Evolutionary conservation across 1,140 invertebrate genomes (phyloP).

Genomic region (Macrostomum lignano): DNA sequence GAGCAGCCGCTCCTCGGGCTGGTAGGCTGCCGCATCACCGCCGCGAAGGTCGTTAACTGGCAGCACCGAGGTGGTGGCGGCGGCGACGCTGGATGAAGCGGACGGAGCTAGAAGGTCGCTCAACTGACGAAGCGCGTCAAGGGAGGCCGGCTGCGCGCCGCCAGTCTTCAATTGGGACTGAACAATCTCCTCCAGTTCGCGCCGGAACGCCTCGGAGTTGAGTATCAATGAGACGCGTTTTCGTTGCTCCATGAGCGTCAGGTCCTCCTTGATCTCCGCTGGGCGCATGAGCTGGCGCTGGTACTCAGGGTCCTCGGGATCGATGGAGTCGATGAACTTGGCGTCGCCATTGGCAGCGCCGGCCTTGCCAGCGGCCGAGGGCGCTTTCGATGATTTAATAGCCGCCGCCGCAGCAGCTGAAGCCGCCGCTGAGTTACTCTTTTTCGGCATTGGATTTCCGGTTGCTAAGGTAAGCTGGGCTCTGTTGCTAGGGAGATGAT

Average conservation of each 20-base stretch:
- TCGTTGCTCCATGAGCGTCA: constrained; percentile 78
- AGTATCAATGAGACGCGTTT: constrained; percentile 83
- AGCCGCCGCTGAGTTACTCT: too few species aligned
- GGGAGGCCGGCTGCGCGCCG: too few species aligned
- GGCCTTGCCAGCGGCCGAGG: too few species aligned
- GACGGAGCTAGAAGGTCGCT: constrained; percentile 35
- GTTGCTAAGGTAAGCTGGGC: too few species aligned
- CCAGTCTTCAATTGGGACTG: constrained; percentile 32
- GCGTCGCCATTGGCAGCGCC: too few species aligned
- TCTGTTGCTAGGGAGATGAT: too few species aligned
- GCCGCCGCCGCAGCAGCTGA: too few species aligned
- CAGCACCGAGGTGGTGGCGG: too few species aligned
- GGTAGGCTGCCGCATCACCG: constrained; percentile 67
- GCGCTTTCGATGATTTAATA: too few species aligned
- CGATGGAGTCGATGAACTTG: too few species aligned
- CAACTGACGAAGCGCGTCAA: too few species aligned
- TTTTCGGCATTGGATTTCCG: too few species aligned
- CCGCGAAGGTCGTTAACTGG: constrained; percentile 91
- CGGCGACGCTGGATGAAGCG: constrained; percentile 9
- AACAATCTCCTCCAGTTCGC: constrained; percentile 82
- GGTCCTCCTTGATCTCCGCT: constrained; percentile 43
- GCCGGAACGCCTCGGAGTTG: constrained; percentile 70
- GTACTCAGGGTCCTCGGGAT: constrained; percentile 32
- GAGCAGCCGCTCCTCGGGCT: constrained; percentile 69
- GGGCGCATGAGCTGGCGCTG: constrained; percentile 30